Evolutionary conservation across 35 echinoderm and acorn worm species (phyloP).

Genomic region (Lytechinus variegatus): DNA sequence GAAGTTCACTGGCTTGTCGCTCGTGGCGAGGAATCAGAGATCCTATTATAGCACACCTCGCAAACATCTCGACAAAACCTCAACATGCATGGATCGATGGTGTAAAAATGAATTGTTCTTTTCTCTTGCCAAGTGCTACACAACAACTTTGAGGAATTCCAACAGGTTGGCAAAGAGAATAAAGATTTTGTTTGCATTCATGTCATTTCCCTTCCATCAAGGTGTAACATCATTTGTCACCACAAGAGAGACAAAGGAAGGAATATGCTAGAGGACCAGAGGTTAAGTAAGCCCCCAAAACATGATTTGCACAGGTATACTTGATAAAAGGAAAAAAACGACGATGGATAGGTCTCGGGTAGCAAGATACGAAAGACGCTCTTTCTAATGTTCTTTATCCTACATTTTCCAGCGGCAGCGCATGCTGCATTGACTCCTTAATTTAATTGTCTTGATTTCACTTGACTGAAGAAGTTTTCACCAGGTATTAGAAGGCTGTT

Average conservation of each 20-base stretch:
- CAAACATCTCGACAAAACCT: neutral
- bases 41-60: neutral
- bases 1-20: slow-evolving; percentile 33
- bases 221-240: neutral
- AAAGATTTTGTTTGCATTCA: neutral
- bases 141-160: neutral
- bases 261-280: neutral
- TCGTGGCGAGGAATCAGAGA: slow-evolving; percentile 27
- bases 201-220: neutral
- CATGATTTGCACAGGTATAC: neutral
- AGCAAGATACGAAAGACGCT: neutral
- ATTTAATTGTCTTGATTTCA: slow-evolving; percentile 20
- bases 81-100: neutral
- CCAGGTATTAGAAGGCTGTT: neutral
- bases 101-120: neutral
- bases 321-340: neutral
- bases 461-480: neutral
- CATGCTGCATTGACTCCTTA: neutral
- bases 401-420: neutral
- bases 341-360: neutral
- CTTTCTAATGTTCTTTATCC: neutral
- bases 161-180: neutral
- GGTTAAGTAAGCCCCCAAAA: neutral
- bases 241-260: neutral
- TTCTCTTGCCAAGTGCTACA: neutral